Base-by-base conservation (phyloP, 2,797 vertebrate species). In the Sebastes trivittatus region DNA sequence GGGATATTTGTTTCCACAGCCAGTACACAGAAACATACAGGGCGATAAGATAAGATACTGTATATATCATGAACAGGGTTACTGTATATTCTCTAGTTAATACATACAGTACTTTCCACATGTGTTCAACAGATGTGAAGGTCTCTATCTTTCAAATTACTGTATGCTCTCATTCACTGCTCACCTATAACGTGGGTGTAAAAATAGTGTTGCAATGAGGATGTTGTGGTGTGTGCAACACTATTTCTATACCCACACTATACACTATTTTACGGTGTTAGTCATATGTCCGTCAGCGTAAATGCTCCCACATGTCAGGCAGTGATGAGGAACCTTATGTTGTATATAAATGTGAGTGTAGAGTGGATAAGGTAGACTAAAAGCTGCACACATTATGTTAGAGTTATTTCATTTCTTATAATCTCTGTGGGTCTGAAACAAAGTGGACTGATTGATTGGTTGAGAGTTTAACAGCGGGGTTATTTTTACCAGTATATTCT, bases 401-500 rank as follows among this genome's bases (percentile, higher is more conserved):
- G 30, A 27, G 54, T 18, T 9, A 3, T 46, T 22, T 20, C 5
- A 70, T 25, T 10, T 20, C 5, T 38, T 23, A 16, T 27, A n/a
- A 34, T 52, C 52, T 77, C 10, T 32, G n/a, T 4, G 7, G 46
- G 16, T 63, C 18, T 29, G 25, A 56, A 72, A 64, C 22, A n/a
- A 65, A 30, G 11, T 4, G 8, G 69, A 60, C 2, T 6, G 11
- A 75, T 30, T 18, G 54, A 38, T n/a, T 18, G 62, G 11, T 7
- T 23, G 32, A 11, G 29, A 18, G 20, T 56, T 75, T 66, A 46
- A 67, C 61, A 61, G 3, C 6, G 1, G 16, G 16, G 22, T 52
- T 82, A 54, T 83, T 82, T 81, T 80, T n/a, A 73, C 11, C 5
- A 13, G 6, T 8, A 18, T 56, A 23, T 56, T 80, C 22, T 69